Conservation (phyloP, 2,888 invertebrate genomes). For the Drosophila mulleri region DNA sequence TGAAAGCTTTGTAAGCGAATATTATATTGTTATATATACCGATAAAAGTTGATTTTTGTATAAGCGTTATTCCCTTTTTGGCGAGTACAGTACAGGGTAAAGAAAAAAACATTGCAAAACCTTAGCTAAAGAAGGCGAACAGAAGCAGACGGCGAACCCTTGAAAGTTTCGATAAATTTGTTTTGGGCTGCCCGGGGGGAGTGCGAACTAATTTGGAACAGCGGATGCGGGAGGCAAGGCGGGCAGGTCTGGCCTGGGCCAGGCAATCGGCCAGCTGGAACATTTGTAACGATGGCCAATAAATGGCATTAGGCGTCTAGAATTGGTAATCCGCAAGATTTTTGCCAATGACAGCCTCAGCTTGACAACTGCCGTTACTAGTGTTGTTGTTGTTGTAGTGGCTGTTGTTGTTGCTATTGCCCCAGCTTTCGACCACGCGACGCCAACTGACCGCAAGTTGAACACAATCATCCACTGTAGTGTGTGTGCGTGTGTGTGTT, state of each 20-base stretch:
- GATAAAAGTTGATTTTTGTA: neutral
- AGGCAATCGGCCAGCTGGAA: slow-evolving; percentile 61
- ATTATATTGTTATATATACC: too few relatives aligned
- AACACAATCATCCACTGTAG: slow-evolving; percentile 31
- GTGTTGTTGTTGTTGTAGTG: neutral
- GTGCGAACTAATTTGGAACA: slow-evolving; percentile 67
- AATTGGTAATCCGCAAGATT: slow-evolving; percentile 81
- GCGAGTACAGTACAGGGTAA: neutral
- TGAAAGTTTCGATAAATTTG: slow-evolving; percentile 70
- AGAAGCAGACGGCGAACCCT: slow-evolving; percentile 52
- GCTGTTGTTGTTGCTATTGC: slow-evolving; percentile 12
- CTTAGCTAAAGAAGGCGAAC: slow-evolving; percentile 34
- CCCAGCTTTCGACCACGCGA: slow-evolving; percentile 53
- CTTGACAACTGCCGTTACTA: slow-evolving; percentile 48
- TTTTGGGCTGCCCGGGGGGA: slow-evolving; percentile 35
- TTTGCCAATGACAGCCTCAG: slow-evolving; percentile 59
- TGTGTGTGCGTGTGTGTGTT: slow-evolving; percentile 26
- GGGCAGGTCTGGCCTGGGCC: too few relatives aligned
- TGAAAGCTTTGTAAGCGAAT: neutral
- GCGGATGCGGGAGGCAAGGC: slow-evolving; percentile 19
- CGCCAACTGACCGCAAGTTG: slow-evolving; percentile 69
- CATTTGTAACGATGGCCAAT: slow-evolving; percentile 79
- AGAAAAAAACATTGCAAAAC: slow-evolving; percentile 12
- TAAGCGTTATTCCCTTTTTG: neutral
- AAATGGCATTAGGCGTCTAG: slow-evolving; percentile 80